A percentile compares a stretch with the other conserved stretches of the same genome.
Evolutionary conservation across 2,113 vertebrate genomes (phyloP).

Genomic region (Chiloscyllium plagiosum): DNA sequence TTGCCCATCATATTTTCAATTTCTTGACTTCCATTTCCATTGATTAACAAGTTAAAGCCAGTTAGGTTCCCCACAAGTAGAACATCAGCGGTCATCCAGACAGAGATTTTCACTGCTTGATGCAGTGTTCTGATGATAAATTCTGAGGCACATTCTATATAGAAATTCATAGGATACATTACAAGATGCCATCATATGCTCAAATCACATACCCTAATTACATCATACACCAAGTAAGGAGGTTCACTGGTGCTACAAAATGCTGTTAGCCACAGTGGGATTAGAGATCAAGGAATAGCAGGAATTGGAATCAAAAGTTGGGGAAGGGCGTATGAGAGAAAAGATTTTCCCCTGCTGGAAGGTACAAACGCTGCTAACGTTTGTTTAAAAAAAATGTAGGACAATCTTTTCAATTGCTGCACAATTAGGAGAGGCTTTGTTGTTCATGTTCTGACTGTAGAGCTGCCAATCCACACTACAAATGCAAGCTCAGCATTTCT

Average conservation of each 20-base stretch:
- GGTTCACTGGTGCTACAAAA: background rate
- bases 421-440: background rate
- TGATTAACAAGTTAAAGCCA: background rate
- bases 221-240: background rate
- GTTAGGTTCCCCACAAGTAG: background rate
- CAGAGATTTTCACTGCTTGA: background rate
- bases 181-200: background rate
- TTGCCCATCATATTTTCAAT: background rate
- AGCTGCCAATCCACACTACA: background rate
- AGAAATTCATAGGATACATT: background rate
- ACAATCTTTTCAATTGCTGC: background rate
- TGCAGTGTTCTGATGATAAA: background rate
- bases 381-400: background rate
- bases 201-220: background rate
- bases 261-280: background rate
- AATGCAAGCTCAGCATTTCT: constrained; percentile 28
- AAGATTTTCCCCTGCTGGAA: background rate
- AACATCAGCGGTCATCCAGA: background rate
- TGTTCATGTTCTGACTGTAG: constrained; percentile 5
- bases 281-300: background rate
- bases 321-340: background rate
- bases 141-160: background rate
- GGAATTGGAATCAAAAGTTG: background rate
- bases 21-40: background rate
- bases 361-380: background rate